Percentiles rank a stretch among this genome's conserved stretches.
Evolutionary conservation across 1,140 invertebrate genomes (phyloP).

Genomic region (Bombus difficillimus): DNA sequence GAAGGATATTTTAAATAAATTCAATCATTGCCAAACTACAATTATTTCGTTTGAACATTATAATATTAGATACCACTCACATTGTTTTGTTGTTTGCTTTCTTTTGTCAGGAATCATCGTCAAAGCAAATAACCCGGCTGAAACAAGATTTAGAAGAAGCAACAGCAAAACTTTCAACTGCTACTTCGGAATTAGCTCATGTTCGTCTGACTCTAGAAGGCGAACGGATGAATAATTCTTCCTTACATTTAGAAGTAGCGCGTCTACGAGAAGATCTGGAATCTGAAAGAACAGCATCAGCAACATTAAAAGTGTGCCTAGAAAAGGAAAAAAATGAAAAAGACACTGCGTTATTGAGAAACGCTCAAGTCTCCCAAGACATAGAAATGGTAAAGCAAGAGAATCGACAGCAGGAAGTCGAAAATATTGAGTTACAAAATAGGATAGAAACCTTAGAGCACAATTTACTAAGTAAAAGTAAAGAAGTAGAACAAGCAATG

Average conservation of each 20-base stretch:
- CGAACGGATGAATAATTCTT: constrained; percentile 73
- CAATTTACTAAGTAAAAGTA: constrained; percentile 71
- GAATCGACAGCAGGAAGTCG: constrained; percentile 85
- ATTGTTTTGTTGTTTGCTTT: constrained; percentile 25
- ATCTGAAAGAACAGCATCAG: constrained; percentile 68
- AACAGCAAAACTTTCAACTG: constrained; percentile 58
- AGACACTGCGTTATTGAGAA: constrained; percentile 89
- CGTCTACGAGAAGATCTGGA: constrained; percentile 74
- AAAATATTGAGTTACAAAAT: constrained; percentile 80
- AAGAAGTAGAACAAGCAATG: constrained; percentile 83
- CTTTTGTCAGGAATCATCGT: constrained; percentile 75
- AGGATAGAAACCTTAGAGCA: constrained; percentile 76
- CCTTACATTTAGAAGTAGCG: constrained; percentile 73
- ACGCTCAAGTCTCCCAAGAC: constrained; percentile 92
- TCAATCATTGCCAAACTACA: neutral
- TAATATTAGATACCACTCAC: neutral
- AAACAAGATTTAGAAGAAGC: constrained; percentile 78
- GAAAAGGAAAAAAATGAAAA: constrained; percentile 88
- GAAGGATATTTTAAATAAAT: neutral
- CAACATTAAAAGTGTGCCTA: constrained; percentile 72
- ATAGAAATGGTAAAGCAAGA: constrained; percentile 89
- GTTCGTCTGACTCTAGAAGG: constrained; percentile 72
- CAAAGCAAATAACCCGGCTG: constrained; percentile 80
- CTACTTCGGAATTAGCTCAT: constrained; percentile 71
- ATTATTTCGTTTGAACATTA: neutral